phyloP scores from a whole-genome alignment of 2,113 vertebrate genomes.

The Nesogale talazaci region DNA sequence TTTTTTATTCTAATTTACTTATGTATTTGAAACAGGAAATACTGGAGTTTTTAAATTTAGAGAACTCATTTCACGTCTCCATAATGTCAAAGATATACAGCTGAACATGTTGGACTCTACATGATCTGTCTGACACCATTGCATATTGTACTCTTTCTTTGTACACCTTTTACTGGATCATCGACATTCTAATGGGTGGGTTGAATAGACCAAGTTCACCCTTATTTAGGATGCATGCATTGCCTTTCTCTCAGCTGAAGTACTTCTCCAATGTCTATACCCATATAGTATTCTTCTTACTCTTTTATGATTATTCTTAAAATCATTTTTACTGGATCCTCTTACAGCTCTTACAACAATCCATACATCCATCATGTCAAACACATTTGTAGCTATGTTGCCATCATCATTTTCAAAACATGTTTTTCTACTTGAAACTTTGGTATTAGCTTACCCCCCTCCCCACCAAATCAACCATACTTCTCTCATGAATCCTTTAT shows the following conservation, averaged over 20 bases:
- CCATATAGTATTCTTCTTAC: neutral
- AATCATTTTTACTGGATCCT: too few species aligned
- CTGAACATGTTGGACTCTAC: slow-evolving; percentile 10
- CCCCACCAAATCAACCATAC: too few species aligned
- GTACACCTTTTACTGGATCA: neutral
- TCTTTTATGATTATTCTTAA: too few species aligned
- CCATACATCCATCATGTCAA: too few species aligned
- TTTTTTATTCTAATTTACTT: slow-evolving; percentile 14
- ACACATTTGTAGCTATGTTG: too few species aligned
- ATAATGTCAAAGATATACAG: slow-evolving; percentile 29
- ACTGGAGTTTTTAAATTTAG: slow-evolving; percentile 64
- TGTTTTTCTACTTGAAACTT: too few species aligned
- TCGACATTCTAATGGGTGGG: neutral
- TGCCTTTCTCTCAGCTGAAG: neutral
- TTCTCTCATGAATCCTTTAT: too few species aligned
- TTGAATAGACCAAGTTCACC: neutral
- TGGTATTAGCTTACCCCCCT: too few species aligned
- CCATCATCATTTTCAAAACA: too few species aligned
- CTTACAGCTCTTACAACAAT: too few species aligned
- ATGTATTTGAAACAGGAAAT: slow-evolving; percentile 59
- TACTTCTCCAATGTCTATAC: neutral
- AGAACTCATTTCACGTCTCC: slow-evolving; percentile 65
- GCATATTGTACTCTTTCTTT: neutral
- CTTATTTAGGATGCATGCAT: neutral
- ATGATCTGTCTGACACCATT: neutral